Conservation (phyloP, 2,888 invertebrate species). For the Euclidia mi region DNA sequence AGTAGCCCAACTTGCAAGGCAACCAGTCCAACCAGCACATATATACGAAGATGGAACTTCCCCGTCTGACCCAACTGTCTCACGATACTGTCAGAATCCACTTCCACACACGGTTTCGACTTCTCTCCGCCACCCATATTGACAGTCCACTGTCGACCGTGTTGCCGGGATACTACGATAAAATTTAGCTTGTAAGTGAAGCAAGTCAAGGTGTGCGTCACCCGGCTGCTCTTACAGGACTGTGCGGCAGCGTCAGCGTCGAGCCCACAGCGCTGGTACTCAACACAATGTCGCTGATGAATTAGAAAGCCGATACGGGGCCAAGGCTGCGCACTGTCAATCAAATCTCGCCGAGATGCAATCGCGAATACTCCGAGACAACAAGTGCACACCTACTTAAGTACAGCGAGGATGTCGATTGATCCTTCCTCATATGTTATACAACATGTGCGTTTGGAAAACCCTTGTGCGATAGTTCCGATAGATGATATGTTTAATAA, state of each 20-base stretch:
- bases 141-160: no score
- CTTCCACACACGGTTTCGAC: conserved; percentile 40
- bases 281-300: conserved; percentile 51
- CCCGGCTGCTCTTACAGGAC: conserved; percentile 10
- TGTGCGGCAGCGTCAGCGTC: conserved; percentile 16
- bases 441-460: conserved; percentile 15
- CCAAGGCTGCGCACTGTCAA: conserved; percentile 57
- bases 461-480: background rate
- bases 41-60: conserved; percentile 71
- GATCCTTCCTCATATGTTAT: conserved; percentile 26
- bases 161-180: no score
- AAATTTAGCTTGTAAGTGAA: no score
- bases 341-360: conserved; percentile 47
- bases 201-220: conserved; percentile 1
- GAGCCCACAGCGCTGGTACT: conserved; percentile 7
- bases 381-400: conserved; percentile 1
- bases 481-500: background rate
- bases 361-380: conserved; percentile 24
- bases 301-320: conserved; percentile 60
- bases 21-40: conserved; percentile 76
- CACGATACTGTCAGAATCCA: conserved; percentile 66
- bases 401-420: conserved; percentile 3
- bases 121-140: conserved; percentile 23
- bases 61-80: conserved; percentile 75
- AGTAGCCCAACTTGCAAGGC: conserved; percentile 88